These are phyloP conservation scores for Himalopsyche phryganea DNA, from an alignment of 1,140 invertebrate genomes.

Conservation along the genomic window DNA sequence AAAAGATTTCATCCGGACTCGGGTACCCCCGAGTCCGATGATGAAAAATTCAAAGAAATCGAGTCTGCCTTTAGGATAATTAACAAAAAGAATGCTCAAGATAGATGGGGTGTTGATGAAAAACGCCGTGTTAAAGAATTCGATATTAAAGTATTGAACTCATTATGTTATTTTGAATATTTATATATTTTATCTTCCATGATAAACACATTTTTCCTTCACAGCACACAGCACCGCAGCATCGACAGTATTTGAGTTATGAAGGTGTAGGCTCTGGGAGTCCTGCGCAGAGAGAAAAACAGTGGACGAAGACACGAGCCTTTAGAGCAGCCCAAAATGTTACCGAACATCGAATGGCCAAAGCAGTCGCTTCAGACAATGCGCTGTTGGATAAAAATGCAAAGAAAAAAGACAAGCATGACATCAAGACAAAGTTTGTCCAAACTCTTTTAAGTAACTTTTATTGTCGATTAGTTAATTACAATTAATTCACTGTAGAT, in stretches of 20 bases:
- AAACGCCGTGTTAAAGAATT: conserved; percentile 45
- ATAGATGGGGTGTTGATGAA: conserved; percentile 44
- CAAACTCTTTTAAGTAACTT: conserved; percentile 14
- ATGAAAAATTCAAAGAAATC: conserved; percentile 69
- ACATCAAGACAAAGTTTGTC: conserved; percentile 69
- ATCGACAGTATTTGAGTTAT: conserved; percentile 79
- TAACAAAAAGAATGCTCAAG: conserved; percentile 55
- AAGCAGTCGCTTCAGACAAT: conserved; percentile 63
- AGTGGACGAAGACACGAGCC: conserved; percentile 67
- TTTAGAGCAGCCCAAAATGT: conserved; percentile 72
- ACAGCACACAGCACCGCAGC: conserved; percentile 82
- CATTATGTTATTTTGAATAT: neutral
- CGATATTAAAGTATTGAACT: conserved; percentile 47
- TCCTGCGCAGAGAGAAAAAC: conserved; percentile 70
- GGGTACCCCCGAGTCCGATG: conserved; percentile 60
- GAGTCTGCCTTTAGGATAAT: conserved; percentile 55
- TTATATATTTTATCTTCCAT: neutral
- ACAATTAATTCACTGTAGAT: no score
- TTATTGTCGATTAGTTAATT: neutral
- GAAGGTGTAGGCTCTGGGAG: conserved; percentile 76
- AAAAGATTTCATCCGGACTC: conserved; percentile 84
- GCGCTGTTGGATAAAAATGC: conserved; percentile 65
- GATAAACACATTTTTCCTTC: no score
- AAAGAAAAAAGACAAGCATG: conserved; percentile 56
- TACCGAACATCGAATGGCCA: conserved; percentile 68